Percentiles rank a stretch among this genome's conserved stretches.
Evolutionary conservation across 2,888 invertebrate genomes (phyloP).

Genomic region (Clostera curtula): DNA sequence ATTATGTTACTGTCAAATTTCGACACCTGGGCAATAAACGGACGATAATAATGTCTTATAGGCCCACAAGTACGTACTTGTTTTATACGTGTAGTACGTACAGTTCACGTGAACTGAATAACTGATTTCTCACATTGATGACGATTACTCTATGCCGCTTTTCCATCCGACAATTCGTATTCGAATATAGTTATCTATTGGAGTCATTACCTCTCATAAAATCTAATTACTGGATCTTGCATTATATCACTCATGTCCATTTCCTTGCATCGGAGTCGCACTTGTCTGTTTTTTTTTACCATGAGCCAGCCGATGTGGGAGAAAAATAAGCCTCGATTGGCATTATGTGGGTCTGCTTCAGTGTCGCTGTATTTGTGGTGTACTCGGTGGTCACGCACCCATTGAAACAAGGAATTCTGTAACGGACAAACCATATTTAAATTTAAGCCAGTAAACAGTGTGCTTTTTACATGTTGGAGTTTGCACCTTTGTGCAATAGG

Average conservation of each 20-base stretch:
- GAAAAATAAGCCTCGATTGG: slow-evolving; percentile 90
- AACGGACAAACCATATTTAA: slow-evolving; percentile 2
- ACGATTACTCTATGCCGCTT: too few relatives aligned
- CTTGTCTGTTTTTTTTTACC: slow-evolving; percentile 87
- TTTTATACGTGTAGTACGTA: too few relatives aligned
- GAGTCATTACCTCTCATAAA: slow-evolving; percentile 86
- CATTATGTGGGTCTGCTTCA: slow-evolving; percentile 89
- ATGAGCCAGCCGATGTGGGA: slow-evolving; percentile 93
- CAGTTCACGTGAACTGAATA: too few relatives aligned
- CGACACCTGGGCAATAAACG: too few relatives aligned
- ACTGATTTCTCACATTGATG: too few relatives aligned
- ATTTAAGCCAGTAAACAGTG: neutral
- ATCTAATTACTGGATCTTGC: slow-evolving; percentile 80
- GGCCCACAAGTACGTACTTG: too few relatives aligned
- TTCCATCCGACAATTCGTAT: too few relatives aligned
- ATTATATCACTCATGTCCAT: slow-evolving; percentile 86
- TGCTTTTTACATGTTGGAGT: neutral
- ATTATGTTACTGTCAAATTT: too few relatives aligned
- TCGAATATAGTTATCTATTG: too few relatives aligned
- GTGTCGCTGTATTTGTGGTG: slow-evolving; percentile 92
- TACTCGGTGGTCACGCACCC: slow-evolving; percentile 81
- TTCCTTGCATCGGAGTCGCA: slow-evolving; percentile 81
- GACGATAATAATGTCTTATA: too few relatives aligned
- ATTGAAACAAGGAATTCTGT: slow-evolving; percentile 63
- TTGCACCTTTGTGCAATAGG: too few relatives aligned